A percentile compares a stretch with the other conserved stretches of the same genome.
Evolutionary conservation across 2,888 invertebrate species (phyloP).

Genomic region (Drosophila flavopinicola): DNA sequence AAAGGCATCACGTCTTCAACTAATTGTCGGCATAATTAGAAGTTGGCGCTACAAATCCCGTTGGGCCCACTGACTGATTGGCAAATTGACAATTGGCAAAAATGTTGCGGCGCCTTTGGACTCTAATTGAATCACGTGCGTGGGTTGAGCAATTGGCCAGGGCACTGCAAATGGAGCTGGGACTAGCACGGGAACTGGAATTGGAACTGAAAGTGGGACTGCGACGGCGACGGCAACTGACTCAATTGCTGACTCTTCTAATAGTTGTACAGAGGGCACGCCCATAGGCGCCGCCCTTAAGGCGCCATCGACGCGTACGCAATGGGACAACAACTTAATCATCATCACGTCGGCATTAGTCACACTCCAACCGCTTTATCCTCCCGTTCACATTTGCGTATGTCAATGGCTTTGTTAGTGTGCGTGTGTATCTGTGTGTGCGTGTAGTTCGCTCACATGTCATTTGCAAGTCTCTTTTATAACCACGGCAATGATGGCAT

Average conservation of each 20-base stretch:
- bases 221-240: conserved; percentile 4
- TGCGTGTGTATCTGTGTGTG: conserved; percentile 6
- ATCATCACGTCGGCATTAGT: conserved; percentile 76
- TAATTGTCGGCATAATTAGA: conserved; percentile 72
- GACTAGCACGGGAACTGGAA: conserved; percentile 6
- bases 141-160: conserved; percentile 49
- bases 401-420: background rate
- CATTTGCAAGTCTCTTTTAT: conserved; percentile 77
- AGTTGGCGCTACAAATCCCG: conserved; percentile 55
- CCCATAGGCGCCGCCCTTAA: conserved; percentile 35
- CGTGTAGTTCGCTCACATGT: conserved; percentile 46
- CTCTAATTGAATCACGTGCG: conserved; percentile 74
- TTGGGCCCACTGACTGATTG: conserved; percentile 63
- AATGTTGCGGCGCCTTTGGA: conserved; percentile 37
- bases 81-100: conserved; percentile 48
- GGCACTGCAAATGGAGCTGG: conserved; percentile 46
- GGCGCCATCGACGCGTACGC: conserved; percentile 58
- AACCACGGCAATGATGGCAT: conserved; percentile 63
- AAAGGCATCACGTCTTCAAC: conserved; percentile 62
- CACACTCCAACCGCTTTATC: conserved; percentile 69
- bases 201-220: conserved; percentile 1
- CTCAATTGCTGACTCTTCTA: conserved; percentile 35
- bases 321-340: conserved; percentile 72
- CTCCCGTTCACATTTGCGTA: conserved; percentile 25
- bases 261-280: conserved; percentile 49